phyloP scores from a whole-genome alignment of 2,113 vertebrate species.

The Acanthisitta chloris region DNA sequence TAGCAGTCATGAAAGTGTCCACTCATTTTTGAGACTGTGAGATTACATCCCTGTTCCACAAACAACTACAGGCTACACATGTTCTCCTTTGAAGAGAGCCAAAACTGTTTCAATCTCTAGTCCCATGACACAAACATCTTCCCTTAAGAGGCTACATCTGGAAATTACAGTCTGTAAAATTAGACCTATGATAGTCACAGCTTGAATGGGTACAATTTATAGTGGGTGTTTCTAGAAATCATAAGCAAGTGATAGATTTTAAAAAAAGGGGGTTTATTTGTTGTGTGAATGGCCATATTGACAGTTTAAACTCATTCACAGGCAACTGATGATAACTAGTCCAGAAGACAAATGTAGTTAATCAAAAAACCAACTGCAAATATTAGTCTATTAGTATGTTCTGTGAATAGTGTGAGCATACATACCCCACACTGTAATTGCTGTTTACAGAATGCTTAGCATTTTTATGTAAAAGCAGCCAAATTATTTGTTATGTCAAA shows the following conservation, averaged over 20 bases:
- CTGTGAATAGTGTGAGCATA: not conserved
- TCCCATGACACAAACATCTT: not conserved
- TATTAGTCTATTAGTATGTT: not conserved
- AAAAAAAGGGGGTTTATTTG: not conserved
- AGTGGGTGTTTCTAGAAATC: not conserved
- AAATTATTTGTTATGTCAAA: constrained; percentile 30
- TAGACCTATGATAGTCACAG: not conserved
- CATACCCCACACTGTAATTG: not conserved
- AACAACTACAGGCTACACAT: not conserved
- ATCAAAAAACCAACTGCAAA: not conserved
- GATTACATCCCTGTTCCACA: not conserved
- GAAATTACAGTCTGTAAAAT: not conserved
- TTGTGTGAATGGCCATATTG: not conserved
- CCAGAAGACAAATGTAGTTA: not conserved
- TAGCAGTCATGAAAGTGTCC: rapidly evolving
- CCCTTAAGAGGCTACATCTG: not conserved
- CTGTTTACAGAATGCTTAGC: not conserved
- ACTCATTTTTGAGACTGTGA: not conserved
- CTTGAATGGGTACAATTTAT: not conserved
- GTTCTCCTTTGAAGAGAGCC: not conserved
- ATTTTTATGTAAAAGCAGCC: not conserved
- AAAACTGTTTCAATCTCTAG: not conserved
- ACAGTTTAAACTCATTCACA: not conserved
- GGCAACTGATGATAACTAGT: not conserved
- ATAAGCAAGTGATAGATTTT: not conserved